Base-by-base conservation (phyloP, 1,140 invertebrate genomes). In the Condylostylus longicornis region DNA sequence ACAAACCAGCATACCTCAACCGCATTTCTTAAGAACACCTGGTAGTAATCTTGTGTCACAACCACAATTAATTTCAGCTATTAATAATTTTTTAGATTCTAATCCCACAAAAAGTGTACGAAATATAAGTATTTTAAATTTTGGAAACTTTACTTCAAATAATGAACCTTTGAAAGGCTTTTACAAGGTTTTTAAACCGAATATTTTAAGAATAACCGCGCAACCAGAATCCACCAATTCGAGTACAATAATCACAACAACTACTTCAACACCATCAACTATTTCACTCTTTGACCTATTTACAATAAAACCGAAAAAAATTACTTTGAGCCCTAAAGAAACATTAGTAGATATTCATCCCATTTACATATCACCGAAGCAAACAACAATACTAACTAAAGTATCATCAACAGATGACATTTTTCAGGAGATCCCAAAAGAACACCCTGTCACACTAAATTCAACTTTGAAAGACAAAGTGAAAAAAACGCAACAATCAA, bases 21-120 rank as follows among this genome's bases (percentile, higher is more conserved):
- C 33, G 10, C 15, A 10, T 7, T 13, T 31, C 7, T 13, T 34
- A 34, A 22, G 12, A 34, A 34, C 33, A n/a, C 33, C 33, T 8
- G 33, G 33, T 34, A 34, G 33, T 34, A 17, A 19, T 21, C 20
- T 34, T 5, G 20, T 34, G 20, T 19, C 33, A n/a, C 18, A 21
- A 14, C 30, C 18, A 15, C n/a, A 34, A 17, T 19, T 32, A 27
- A 32, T 32, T 34, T 3, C 33, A 34, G 33, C 33, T 34, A 22
- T 13, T 14, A 32, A 15, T 27, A 27, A 27, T 13, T 27, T 27
- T 34, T 34, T 34, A 18, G 33, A 22, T 34, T 19, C 33, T 34
- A 19, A n/a, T 18, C 33, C 17, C 15, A 34, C 18, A 34, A 34
- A 34, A 21, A n/a, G 21, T 19, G 18, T 21, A 12, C 20, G 21